A percentile compares a stretch with the other conserved stretches of the same genome.
These are phyloP conservation scores for Suricata suricatta DNA, from an alignment of 2,113 vertebrate genomes.

Conservation along the genomic window DNA sequence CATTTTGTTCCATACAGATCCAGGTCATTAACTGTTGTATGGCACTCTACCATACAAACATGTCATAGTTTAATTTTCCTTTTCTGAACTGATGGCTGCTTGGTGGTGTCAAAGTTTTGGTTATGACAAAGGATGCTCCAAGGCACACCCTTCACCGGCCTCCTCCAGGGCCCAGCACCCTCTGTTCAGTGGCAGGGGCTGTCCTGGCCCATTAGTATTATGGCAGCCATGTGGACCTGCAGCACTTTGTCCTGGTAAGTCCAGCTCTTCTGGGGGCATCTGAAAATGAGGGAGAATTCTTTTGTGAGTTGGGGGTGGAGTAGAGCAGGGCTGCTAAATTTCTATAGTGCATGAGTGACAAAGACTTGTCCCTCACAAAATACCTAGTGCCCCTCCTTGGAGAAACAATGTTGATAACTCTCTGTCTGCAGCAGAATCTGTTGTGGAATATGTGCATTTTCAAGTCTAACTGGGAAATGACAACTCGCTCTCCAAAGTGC, in stretches of 20 bases:
- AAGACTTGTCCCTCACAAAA: neutral
- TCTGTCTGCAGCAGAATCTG: neutral
- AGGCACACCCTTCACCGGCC: accelerated
- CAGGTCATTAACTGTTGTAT: neutral
- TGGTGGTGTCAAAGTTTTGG: too few relatives aligned
- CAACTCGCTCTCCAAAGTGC: neutral
- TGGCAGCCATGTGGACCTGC: accelerated
- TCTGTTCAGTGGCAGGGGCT: too few relatives aligned
- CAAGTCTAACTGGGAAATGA: neutral
- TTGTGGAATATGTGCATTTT: neutral
- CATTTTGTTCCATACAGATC: neutral
- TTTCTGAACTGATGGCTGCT: neutral
- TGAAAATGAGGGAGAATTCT: neutral
- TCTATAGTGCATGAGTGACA: neutral
- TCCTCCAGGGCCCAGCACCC: neutral
- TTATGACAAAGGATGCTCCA: neutral
- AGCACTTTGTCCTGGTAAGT: neutral
- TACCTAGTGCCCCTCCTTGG: neutral
- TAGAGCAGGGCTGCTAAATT: neutral
- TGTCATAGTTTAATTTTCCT: neutral
- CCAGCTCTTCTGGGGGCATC: neutral
- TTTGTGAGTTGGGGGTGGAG: neutral
- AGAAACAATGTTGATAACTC: neutral
- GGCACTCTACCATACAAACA: neutral
- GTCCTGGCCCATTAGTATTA: accelerated